phyloP scores from a whole-genome alignment of 1,140 invertebrate genomes.

The Lepidurus couesii region DNA sequence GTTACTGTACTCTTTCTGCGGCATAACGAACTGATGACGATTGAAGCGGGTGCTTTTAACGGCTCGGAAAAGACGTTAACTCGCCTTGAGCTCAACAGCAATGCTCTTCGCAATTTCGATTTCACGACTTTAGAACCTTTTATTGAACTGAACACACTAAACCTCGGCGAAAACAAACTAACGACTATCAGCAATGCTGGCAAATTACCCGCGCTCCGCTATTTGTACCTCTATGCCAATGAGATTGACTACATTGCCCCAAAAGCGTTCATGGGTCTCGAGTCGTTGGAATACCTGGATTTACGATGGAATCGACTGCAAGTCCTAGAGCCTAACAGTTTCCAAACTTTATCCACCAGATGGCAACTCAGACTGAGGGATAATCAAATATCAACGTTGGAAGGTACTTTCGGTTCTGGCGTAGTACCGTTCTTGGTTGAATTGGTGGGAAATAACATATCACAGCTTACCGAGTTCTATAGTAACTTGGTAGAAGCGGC shows the following conservation, averaged over 20 bases:
- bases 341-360: conserved; percentile 25
- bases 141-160: conserved; percentile 32
- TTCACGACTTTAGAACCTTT: conserved; percentile 40
- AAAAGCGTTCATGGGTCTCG: conserved; percentile 74
- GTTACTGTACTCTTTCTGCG: conserved; percentile 65
- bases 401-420: conserved; percentile 31
- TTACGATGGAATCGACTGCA: conserved; percentile 34
- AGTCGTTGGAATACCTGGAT: conserved; percentile 49
- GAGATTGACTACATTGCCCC: conserved; percentile 67
- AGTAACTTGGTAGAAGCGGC: conserved; percentile 31
- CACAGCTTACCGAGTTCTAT: conserved; percentile 28
- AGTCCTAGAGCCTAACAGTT: conserved; percentile 20
- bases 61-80: conserved; percentile 56
- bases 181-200: conserved; percentile 32
- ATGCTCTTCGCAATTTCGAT: conserved; percentile 36
- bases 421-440: conserved; percentile 33
- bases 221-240: conserved; percentile 82
- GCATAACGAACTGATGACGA: conserved; percentile 71
- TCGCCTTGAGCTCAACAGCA: conserved; percentile 40
- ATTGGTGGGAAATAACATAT: conserved; percentile 29
- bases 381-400: conserved; percentile 32
- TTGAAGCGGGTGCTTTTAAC: conserved; percentile 71
- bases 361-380: conserved; percentile 34
- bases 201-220: conserved; percentile 58
- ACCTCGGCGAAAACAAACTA: conserved; percentile 33